Base-by-base conservation (phyloP, 2,888 invertebrate species). In the Alsophila aescularia region DNA sequence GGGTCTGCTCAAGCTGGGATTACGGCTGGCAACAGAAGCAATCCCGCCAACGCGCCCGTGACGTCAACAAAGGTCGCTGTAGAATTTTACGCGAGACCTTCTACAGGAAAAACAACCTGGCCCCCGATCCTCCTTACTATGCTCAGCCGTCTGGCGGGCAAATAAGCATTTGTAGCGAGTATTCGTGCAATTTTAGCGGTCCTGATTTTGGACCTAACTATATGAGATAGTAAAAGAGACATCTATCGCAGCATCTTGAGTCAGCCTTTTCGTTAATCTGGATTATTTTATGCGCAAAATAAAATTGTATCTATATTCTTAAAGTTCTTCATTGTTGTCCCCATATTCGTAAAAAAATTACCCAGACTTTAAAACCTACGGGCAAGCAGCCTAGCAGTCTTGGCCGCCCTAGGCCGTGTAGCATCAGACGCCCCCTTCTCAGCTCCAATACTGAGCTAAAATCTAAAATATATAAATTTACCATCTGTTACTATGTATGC, bases 1-100 rank as follows among this genome's bases (percentile, higher is more conserved):
- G 93, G 2, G 80, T 92, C 67, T 75, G 82, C 0, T 75, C 90
- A 0, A 93, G 79, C 70, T 93, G 90, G 84, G 89, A 89, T 65
- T 93, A 94, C 77, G 94, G 94, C 1, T 94, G 94, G 94, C 89
- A 92, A 40, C 93, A 93, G 83, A 91, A 87, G 75, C 71, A 79
- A 24, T 73, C 85, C 0, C 70, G 72, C 6, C 47, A 77, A 39
- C 76, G 66, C 1, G 74, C 81, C 0, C 79, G 85, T 13, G 85
- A 92, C 58, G 72, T 83, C 9, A 87, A 92, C 72, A 84, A 66
- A 60, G 93, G 93, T 1, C 88, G 93, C 52, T 84, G 88, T 66
- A 87, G 90, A 44, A 85, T 93, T 10, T 77, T 94, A 9, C 82
- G 85, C 7, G 87, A 92, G 52, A 93, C 93, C 0, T 93, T 94